Evolutionary conservation across 1,140 invertebrate genomes (phyloP).

Genomic region (Euura lappo): DNA sequence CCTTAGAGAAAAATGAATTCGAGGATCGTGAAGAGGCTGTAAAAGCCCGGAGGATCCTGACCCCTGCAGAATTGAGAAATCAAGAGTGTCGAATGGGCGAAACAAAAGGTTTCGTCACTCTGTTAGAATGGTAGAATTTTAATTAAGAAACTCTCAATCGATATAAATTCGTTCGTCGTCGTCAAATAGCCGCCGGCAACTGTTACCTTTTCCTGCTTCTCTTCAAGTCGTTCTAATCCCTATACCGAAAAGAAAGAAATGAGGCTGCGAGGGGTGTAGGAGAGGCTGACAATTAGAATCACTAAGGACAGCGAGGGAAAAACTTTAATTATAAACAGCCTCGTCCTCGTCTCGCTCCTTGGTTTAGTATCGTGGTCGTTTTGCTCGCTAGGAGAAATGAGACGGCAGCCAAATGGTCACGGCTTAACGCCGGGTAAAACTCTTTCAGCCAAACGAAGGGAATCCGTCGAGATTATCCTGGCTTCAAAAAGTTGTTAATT

Average conservation of each 20-base stretch:
- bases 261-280: not conserved
- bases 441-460: constrained; percentile 61
- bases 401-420: constrained; percentile 59
- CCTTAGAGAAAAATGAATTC: too few relatives aligned
- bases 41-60: too few relatives aligned
- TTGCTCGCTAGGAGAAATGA: not conserved
- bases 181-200: not conserved
- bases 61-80: not conserved
- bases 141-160: constrained; percentile 12
- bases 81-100: not conserved
- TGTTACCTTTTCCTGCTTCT: not conserved
- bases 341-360: constrained; percentile 14
- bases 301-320: constrained; percentile 44
- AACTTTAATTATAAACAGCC: constrained; percentile 37
- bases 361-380: constrained; percentile 7
- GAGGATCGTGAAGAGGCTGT: too few relatives aligned
- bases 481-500: constrained; percentile 64
- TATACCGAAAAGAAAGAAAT: not conserved
- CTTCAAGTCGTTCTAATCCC: not conserved
- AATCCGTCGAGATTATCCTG: constrained; percentile 62
- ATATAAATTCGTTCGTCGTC: constrained; percentile 7
- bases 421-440: constrained; percentile 56
- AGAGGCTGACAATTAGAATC: constrained; percentile 58
- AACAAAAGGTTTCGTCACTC: constrained; percentile 4
- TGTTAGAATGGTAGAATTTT: constrained; percentile 10